Base-by-base conservation (phyloP, 2,113 vertebrate genomes). In the Reinhardtius hippoglossoides region DNA sequence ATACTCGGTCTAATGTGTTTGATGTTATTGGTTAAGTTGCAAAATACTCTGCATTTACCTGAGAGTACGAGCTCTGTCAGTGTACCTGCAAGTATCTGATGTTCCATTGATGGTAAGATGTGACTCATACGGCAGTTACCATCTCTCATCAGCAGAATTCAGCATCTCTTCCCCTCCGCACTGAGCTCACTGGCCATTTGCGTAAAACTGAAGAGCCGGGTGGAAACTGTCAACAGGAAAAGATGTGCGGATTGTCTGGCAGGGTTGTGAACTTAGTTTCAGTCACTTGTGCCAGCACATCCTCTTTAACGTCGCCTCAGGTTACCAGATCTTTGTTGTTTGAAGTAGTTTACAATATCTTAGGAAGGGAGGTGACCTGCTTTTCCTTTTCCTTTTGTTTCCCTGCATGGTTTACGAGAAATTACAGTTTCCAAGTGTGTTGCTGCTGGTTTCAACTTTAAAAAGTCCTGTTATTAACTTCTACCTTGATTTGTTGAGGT, bases 171-270 rank as follows among this genome's bases (percentile, higher is more conserved):
- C 65, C 54, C 46, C 70, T 66, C 42, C 21, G 27, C 16, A 1
- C 24, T 64, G 23, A 71, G 58, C 18, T 74, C 10, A 61, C 18
- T n/a, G 24, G 60, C 40, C 42, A 24, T 85, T 79, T 76, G 72
- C 27, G 13, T 70, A 69, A 69, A 69, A 86, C 67, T 46, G 54
- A 79, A 72, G 50, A 72, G 62, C 56, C 40, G 31, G 15, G 59
- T 2, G 68, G 76, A 85, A 83, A 72, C 18, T 23, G 26, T 82
- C 73, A 70, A 82, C 67, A 84, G 81, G 85, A 56, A 56, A 67
- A 85, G 80, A 80, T 1, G 7, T 65, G 66, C 9, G 64, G 56
- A 58, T 75, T 56, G 56, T 72, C 48, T 76, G 24, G 27, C 14
- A 13, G 52, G 59, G 56, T 26, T 70, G 31, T 54, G 62, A 72